Percentiles rank a stretch among this genome's conserved stretches.
These are phyloP conservation scores for Laupala kohalensis DNA, from an alignment of 1,140 invertebrate species.

Conservation along the genomic window DNA sequence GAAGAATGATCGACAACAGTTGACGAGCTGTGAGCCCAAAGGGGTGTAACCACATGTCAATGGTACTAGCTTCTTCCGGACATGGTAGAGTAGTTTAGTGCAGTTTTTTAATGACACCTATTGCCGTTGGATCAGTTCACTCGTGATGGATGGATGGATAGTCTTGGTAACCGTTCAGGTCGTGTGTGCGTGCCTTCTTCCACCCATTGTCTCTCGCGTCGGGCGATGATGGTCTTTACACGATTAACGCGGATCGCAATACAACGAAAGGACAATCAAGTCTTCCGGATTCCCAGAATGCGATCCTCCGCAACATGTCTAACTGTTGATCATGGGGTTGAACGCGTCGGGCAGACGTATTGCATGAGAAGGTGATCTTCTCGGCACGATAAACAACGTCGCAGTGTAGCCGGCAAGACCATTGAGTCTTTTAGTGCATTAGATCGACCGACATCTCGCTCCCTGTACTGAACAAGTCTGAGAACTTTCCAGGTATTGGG, in stretches of 20 bases:
- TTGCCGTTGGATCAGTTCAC: neutral
- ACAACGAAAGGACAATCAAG: neutral
- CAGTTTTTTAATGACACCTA: neutral
- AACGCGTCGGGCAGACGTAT: neutral
- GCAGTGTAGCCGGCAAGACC: too few relatives aligned
- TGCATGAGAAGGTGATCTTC: neutral
- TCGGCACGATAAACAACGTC: too few relatives aligned
- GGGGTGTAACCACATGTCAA: neutral
- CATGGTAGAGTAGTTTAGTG: neutral
- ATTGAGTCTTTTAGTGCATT: too few relatives aligned
- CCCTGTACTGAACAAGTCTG: too few relatives aligned
- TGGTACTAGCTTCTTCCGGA: neutral
- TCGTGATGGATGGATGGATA: neutral
- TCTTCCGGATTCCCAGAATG: neutral
- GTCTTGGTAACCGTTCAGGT: neutral
- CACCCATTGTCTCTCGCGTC: neutral
- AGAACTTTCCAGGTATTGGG: too few relatives aligned
- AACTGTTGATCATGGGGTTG: neutral
- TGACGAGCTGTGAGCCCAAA: neutral
- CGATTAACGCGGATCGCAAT: neutral
- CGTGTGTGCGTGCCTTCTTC: neutral
- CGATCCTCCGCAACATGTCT: neutral
- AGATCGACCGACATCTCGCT: too few relatives aligned
- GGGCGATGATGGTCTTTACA: neutral
- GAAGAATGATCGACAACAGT: neutral